Evolutionary conservation across 2,888 invertebrate genomes (phyloP).

Genomic region (Xestia ashworthii): DNA sequence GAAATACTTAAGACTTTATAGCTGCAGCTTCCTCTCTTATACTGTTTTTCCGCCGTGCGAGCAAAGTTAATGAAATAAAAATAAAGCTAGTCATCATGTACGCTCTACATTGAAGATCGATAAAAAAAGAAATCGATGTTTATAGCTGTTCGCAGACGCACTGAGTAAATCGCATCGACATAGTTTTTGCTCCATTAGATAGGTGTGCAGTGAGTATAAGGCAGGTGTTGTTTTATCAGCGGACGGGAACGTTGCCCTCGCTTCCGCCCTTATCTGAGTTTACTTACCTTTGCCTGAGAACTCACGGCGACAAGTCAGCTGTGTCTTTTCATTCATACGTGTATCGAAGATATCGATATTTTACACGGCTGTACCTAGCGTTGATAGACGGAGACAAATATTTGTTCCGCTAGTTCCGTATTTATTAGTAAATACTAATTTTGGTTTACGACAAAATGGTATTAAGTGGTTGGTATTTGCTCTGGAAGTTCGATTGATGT

Average conservation of each 20-base stretch:
- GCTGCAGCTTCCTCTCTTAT: slow-evolving; percentile 41
- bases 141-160: slow-evolving; percentile 36
- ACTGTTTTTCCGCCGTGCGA: slow-evolving; percentile 27
- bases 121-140: slow-evolving; percentile 43
- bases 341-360: slow-evolving; percentile 36
- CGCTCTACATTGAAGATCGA: slow-evolving; percentile 28
- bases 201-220: slow-evolving; percentile 69
- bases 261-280: slow-evolving; percentile 88
- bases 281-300: slow-evolving; percentile 86
- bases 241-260: slow-evolving; percentile 84
- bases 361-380: slow-evolving; percentile 21
- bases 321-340: slow-evolving; percentile 65
- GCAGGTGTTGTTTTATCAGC: slow-evolving; percentile 85
- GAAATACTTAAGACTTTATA: slow-evolving; percentile 56
- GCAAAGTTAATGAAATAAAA: slow-evolving; percentile 48
- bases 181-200: slow-evolving; percentile 60
- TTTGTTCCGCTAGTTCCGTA: slow-evolving; percentile 48
- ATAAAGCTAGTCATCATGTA: slow-evolving; percentile 34
- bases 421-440: slow-evolving; percentile 34
- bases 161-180: slow-evolving; percentile 49
- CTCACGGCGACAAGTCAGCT: slow-evolving; percentile 77
- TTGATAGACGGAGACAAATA: slow-evolving; percentile 22
- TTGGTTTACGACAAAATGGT: slow-evolving; percentile 18
- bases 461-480: slow-evolving; percentile 14
- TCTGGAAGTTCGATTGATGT: slow-evolving; percentile 13